phyloP scores from a whole-genome alignment of 2,113 vertebrate genomes.

The Ptilonorhynchus violaceus region DNA sequence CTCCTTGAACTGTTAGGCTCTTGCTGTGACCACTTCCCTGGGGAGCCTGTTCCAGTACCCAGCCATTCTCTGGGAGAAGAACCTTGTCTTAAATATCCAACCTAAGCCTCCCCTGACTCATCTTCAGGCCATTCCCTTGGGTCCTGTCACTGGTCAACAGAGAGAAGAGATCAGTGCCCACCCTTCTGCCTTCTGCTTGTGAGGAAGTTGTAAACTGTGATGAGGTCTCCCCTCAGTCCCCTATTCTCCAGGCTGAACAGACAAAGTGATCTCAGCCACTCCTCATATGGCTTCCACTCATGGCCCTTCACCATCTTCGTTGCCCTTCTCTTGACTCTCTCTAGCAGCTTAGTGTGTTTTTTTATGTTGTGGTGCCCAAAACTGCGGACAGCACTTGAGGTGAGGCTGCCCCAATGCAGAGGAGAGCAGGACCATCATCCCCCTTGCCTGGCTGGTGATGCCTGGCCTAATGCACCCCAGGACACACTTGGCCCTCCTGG shows the following conservation, averaged over 20 bases:
- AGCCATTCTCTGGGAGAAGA: not conserved
- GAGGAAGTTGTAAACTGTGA: not conserved
- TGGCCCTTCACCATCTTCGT: not conserved
- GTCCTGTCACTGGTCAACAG: not conserved
- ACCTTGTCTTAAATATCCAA: not conserved
- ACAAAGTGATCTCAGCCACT: not conserved
- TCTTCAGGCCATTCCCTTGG: not conserved
- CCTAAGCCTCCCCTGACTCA: not conserved
- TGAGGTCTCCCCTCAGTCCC: not conserved
- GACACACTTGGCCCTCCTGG: accelerated
- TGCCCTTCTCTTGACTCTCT: not conserved
- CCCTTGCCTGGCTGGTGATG: accelerated
- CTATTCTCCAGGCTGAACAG: not conserved
- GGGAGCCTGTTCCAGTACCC: not conserved
- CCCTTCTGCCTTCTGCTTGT: not conserved
- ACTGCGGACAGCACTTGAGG: accelerated
- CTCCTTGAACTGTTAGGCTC: not conserved
- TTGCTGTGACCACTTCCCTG: not conserved
- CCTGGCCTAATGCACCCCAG: not conserved
- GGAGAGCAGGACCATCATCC: not conserved
- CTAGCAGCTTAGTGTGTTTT: not conserved
- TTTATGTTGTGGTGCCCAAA: not conserved
- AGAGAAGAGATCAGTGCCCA: not conserved
- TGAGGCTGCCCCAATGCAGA: accelerated
- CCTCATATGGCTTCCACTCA: accelerated